These are phyloP conservation scores for Ectemnius lituratus DNA, from an alignment of 2,888 invertebrate genomes.

Conservation along the genomic window DNA sequence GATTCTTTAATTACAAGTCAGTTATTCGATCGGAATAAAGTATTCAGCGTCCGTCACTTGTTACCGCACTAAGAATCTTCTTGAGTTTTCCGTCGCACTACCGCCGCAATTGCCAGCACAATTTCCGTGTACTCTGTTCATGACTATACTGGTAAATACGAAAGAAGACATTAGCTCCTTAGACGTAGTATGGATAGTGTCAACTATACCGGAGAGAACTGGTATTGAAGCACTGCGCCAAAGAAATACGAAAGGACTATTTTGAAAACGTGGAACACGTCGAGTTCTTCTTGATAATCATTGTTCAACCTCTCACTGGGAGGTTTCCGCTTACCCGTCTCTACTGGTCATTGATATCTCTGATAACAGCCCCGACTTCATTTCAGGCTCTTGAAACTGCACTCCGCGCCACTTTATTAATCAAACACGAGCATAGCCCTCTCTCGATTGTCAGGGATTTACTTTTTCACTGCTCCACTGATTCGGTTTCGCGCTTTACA, in stretches of 20 bases:
- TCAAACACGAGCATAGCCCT: constrained; percentile 43
- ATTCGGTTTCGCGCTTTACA: neutral
- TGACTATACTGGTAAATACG: too few species aligned
- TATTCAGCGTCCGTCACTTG: too few species aligned
- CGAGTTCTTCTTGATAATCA: constrained; percentile 42
- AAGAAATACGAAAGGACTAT: constrained; percentile 22
- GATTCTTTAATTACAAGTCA: too few species aligned
- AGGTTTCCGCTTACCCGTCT: constrained; percentile 37
- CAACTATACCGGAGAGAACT: neutral
- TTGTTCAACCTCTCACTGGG: constrained; percentile 43
- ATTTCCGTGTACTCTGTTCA: too few species aligned
- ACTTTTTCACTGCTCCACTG: neutral
- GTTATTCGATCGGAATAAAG: too few species aligned
- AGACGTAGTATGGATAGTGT: too few species aligned
- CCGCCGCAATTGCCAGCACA: too few species aligned
- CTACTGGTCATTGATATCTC: constrained; percentile 58
- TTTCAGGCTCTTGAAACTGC: constrained; percentile 47
- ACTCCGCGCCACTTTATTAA: constrained; percentile 57
- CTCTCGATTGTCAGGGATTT: neutral
- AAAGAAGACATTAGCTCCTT: too few species aligned
- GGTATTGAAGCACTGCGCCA: neutral
- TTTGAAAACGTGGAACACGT: constrained; percentile 33
- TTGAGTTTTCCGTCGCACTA: too few species aligned
- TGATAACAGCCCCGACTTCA: constrained; percentile 57
- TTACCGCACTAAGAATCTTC: too few species aligned